Conservation (phyloP, 2,888 invertebrate genomes). For the Dasysyrphus albostriatus region DNA sequence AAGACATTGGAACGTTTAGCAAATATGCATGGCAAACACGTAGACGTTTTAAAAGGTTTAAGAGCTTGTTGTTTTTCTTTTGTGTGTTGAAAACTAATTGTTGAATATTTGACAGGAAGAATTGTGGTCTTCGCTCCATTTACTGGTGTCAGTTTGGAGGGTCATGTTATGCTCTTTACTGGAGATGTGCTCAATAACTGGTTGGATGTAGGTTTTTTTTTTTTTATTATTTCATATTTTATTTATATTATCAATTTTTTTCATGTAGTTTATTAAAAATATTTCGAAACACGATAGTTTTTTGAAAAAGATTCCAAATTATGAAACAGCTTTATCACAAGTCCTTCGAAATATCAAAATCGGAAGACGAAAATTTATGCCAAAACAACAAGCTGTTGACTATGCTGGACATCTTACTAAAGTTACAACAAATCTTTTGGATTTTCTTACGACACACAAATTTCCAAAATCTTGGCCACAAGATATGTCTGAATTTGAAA, state of each 20-base stretch:
- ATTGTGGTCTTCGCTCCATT: slow-evolving; percentile 94
- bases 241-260: background rate
- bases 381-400: slow-evolving; percentile 93
- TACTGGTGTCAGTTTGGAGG: slow-evolving; percentile 95
- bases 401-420: slow-evolving; percentile 94
- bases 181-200: slow-evolving; percentile 97
- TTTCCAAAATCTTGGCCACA: slow-evolving; percentile 90
- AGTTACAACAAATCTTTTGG: slow-evolving; percentile 93
- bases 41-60: slow-evolving; percentile 88
- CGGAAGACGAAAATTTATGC: slow-evolving; percentile 95
- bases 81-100: background rate
- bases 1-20: slow-evolving; percentile 91
- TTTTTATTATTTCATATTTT: background rate
- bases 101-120: slow-evolving; percentile 86
- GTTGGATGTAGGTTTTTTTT: slow-evolving; percentile 90
- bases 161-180: slow-evolving; percentile 94
- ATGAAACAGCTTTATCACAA: slow-evolving; percentile 93
- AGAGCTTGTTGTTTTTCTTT: background rate
- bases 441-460: slow-evolving; percentile 87
- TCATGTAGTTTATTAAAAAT: slow-evolving; percentile 90
- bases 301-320: slow-evolving; percentile 90
- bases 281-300: slow-evolving; percentile 90
- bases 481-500: slow-evolving; percentile 89
- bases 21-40: slow-evolving; percentile 89
- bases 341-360: slow-evolving; percentile 93